These are phyloP conservation scores for Dromaius novaehollandiae DNA, from an alignment of 2,113 vertebrate genomes.

Conservation along the genomic window DNA sequence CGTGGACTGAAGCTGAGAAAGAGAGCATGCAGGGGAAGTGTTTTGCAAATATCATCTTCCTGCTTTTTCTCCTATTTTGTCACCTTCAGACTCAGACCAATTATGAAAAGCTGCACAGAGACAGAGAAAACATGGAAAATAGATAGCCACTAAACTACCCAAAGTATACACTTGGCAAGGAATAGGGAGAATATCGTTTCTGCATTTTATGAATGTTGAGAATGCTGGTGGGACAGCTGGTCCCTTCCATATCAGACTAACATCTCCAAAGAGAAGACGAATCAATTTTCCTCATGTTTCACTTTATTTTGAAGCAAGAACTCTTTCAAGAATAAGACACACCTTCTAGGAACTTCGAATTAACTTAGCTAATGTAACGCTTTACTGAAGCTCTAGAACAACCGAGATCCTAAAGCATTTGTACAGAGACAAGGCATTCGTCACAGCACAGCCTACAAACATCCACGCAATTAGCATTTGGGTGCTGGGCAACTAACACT, in stretches of 20 bases:
- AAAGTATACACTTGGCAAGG: neutral
- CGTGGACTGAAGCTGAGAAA: neutral
- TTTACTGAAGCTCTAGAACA: neutral
- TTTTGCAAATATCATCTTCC: neutral
- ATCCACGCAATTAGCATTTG: neutral
- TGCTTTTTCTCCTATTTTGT: neutral
- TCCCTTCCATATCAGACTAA: neutral
- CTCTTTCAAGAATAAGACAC: neutral
- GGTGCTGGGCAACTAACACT: fast-evolving
- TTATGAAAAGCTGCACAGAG: neutral
- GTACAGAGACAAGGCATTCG: neutral
- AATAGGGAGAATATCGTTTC: neutral
- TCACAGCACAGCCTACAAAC: neutral
- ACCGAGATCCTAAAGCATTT: neutral
- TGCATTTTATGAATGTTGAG: neutral
- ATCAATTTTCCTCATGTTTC: neutral
- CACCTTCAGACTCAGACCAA: neutral
- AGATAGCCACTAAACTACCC: neutral
- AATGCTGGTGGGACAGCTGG: neutral
- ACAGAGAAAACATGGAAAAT: neutral
- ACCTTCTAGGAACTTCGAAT: neutral
- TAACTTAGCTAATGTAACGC: neutral
- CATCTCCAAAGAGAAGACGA: neutral
- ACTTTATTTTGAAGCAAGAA: neutral
- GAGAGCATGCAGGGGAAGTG: neutral